Base-by-base conservation (phyloP, 2,888 invertebrate genomes). In the Sinodicranocentrus sp. region DNA sequence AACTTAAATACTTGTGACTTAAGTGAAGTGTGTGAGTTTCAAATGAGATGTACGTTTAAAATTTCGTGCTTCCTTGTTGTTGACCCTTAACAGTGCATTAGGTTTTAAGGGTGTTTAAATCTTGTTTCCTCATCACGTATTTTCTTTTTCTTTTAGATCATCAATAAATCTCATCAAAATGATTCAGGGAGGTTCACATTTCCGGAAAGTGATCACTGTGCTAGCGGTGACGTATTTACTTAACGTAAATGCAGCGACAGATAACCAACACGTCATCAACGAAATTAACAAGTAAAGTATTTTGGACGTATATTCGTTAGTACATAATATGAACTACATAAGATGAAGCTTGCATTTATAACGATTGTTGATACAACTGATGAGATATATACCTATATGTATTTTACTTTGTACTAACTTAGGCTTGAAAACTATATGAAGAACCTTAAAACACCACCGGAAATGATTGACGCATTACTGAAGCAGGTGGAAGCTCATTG, bases 401-500 rank as follows among this genome's bases (percentile, higher is more conserved):
- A n/a, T n/a, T n/a, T n/a, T n/a, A n/a, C n/a, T n/a, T n/a, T n/a
- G n/a, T n/a, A n/a, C n/a, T 48, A 3, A n/a, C 15, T 6, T 52
- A 86, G 86, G 52, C 17, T 86, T 17, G 84, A 84, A 63, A 54
- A 63, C 15, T 70, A 76, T 43, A 33, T 83, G 25, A 67, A 70
- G 3, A 80, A 65, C 0, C n/a, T 86, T 19, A 70, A 84, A 48
- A 75, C 86, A 2, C 79, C 86, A 6, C 83, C 84, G 15, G 86
- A 86, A 48, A 19, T 87, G 65, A 68, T 88, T 17, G 82, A 84
- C n/a, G 63, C 77, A 0, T 23, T 88, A 59, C 59, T 87, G 5
- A 70, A 84, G 39, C 88, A 88, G 33, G 26, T 88, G 1, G 79
- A 88, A 19, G 26, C 59, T 0, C 84, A 88, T 28, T 88, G 87